Evolutionary conservation across 1,140 invertebrate genomes (phyloP).

Genomic region (Camponotus floridanus): DNA sequence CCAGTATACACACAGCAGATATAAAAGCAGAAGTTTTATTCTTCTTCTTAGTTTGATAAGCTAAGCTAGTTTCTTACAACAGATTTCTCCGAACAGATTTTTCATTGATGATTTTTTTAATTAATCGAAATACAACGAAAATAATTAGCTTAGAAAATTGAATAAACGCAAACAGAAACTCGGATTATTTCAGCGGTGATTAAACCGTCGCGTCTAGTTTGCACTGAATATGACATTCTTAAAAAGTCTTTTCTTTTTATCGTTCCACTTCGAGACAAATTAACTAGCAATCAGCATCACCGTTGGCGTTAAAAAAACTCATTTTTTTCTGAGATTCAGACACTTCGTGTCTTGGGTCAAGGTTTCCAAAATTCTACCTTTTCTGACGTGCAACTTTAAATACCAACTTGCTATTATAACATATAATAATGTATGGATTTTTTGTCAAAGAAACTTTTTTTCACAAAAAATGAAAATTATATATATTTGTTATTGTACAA

Average conservation of each 20-base stretch:
- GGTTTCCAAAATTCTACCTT: neutral
- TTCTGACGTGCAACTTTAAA: neutral
- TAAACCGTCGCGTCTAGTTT: constrained; percentile 22
- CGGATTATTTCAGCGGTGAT: constrained; percentile 35
- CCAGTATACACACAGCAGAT: neutral
- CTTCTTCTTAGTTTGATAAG: neutral
- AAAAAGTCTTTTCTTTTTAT: constrained; percentile 21
- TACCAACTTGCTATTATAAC: neutral
- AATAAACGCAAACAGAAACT: constrained; percentile 58
- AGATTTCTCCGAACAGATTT: no score
- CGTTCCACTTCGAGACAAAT: constrained; percentile 37
- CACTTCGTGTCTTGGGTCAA: neutral
- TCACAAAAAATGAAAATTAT: no score
- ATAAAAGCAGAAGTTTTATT: neutral
- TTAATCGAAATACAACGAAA: neutral
- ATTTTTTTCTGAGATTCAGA: neutral
- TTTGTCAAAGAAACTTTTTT: neutral
- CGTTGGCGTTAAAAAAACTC: neutral
- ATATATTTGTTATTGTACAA: neutral
- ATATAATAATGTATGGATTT: neutral
- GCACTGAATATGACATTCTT: constrained; percentile 43
- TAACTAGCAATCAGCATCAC: neutral
- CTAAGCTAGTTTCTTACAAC: no score
- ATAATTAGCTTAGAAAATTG: constrained; percentile 20
- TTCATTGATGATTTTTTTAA: neutral